Percentiles rank a stretch among this genome's conserved stretches.
phyloP scores from a whole-genome alignment of 2,113 vertebrate genomes.

The Piaya cayana region DNA sequence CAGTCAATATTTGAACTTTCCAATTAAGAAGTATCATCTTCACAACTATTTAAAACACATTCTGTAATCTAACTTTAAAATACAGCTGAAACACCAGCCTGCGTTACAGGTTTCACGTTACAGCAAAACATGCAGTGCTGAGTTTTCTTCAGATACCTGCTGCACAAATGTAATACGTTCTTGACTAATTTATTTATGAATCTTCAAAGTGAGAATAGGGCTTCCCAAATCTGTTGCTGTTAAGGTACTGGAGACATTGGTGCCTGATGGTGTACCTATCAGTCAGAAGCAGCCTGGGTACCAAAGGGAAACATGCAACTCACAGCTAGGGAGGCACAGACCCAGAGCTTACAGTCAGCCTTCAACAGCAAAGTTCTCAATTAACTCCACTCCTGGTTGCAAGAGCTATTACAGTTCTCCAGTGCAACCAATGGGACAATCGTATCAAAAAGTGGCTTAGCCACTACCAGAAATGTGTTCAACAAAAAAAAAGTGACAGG shows the following conservation, averaged over 20 bases:
- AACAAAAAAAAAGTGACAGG: constrained; percentile 28
- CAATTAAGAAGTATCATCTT: neutral
- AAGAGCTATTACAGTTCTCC: neutral
- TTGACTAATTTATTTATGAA: neutral
- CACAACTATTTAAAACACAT: neutral
- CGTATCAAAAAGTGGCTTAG: neutral
- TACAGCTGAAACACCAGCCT: neutral
- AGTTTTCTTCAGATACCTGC: neutral
- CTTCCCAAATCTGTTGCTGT: neutral
- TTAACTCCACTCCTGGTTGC: neutral
- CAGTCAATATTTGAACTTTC: neutral
- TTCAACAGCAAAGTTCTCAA: neutral
- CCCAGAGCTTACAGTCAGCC: neutral
- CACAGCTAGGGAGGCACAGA: neutral
- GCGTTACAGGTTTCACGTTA: neutral
- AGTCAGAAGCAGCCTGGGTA: neutral
- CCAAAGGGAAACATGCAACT: neutral
- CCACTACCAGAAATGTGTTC: neutral
- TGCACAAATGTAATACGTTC: neutral
- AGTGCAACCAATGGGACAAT: neutral
- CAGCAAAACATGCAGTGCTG: neutral
- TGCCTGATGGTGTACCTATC: neutral
- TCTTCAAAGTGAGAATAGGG: neutral
- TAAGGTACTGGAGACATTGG: no score
- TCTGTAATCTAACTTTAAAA: neutral